phyloP scores from a whole-genome alignment of 2,113 vertebrate genomes.

The Campylomormyrus numenius region DNA sequence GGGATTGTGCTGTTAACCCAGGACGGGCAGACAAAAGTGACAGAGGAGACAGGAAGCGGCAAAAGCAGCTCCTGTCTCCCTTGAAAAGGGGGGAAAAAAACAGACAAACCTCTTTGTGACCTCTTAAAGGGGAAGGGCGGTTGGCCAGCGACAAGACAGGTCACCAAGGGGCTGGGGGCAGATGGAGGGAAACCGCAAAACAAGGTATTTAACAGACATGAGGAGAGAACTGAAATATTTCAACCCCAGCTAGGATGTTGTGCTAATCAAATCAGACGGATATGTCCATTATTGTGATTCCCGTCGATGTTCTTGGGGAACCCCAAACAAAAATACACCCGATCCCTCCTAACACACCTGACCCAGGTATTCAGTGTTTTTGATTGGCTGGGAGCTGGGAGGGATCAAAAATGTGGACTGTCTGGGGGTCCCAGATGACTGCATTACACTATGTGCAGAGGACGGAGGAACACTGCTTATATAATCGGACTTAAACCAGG shows the following conservation, averaged over 20 bases:
- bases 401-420: not conserved
- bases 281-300: not conserved
- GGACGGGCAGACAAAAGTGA: slow-evolving; percentile 32
- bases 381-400: not conserved
- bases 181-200: not conserved
- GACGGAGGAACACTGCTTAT: not conserved
- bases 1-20: slow-evolving; percentile 41
- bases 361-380: not conserved
- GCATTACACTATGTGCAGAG: not conserved
- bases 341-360: not conserved
- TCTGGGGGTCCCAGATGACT: not conserved
- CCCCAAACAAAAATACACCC: not conserved
- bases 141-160: slow-evolving; percentile 30
- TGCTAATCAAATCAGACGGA: not conserved
- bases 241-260: not conserved
- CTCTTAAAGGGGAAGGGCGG: slow-evolving; percentile 30
- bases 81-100: not conserved
- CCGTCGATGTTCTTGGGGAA: not conserved
- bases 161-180: slow-evolving; percentile 25
- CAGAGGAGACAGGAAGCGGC: slow-evolving; percentile 15
- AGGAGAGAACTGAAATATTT: not conserved
- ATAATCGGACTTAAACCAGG: not conserved
- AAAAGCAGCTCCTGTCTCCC: not conserved
- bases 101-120: slow-evolving; percentile 23
- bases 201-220: not conserved